Evolutionary conservation across 1,140 invertebrate genomes (phyloP).

Genomic region (Bombus vancouverensis): DNA sequence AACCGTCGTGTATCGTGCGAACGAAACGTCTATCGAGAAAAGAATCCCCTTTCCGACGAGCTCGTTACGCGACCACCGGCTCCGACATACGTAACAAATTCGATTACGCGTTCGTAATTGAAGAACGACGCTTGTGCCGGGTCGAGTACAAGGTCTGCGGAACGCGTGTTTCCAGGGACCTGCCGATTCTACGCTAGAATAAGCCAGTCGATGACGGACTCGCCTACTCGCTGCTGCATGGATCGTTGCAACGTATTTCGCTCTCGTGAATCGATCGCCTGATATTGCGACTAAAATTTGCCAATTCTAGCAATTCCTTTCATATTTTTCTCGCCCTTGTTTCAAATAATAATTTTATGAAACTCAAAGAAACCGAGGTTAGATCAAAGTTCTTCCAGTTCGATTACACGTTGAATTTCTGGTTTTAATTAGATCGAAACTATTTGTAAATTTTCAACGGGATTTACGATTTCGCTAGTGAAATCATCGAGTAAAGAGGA

Average conservation of each 20-base stretch:
- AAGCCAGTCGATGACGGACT: not conserved
- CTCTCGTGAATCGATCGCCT: too few species aligned
- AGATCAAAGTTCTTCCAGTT: too few species aligned
- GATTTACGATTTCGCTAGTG: not conserved
- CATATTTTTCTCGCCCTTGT: too few species aligned
- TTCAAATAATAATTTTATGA: too few species aligned
- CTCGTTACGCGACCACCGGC: slow-evolving; percentile 10
- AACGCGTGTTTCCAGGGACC: not conserved
- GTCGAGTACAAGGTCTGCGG: not conserved
- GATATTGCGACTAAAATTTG: too few species aligned
- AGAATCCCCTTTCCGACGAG: slow-evolving; percentile 3
- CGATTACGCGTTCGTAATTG: slow-evolving; percentile 28
- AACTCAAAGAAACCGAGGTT: too few species aligned
- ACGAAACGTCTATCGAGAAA: not conserved
- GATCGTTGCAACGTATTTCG: not conserved
- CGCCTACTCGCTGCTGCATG: not conserved
- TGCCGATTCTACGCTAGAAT: not conserved
- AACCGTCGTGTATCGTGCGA: not conserved
- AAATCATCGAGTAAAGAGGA: not conserved
- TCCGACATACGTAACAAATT: not conserved
- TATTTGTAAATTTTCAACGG: not conserved
- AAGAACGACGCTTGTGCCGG: not conserved
- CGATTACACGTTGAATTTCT: not conserved
- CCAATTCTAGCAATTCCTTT: too few species aligned
- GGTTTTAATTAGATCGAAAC: not conserved